Evolutionary conservation across 2,797 vertebrate genomes (phyloP).

Genomic region (Miopithecus talapoin): DNA sequence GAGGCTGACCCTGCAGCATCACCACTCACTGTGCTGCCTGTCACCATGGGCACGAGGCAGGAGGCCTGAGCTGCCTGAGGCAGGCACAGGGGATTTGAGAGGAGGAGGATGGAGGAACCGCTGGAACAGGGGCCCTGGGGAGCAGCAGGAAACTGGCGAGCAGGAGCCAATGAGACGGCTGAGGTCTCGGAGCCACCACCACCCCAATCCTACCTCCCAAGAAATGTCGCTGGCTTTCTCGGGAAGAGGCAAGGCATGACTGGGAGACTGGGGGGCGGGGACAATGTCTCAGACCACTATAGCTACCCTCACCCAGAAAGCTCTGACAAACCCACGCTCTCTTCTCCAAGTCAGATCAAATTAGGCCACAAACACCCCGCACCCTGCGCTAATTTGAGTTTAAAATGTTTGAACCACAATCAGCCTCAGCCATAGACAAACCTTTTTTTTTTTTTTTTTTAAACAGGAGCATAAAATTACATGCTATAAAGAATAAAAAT

Average conservation of each 20-base stretch:
- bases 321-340: neutral
- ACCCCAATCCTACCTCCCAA: neutral
- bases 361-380: conserved; percentile 32
- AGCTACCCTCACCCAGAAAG: neutral
- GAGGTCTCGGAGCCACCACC: neutral
- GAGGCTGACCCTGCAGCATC: neutral
- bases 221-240: neutral
- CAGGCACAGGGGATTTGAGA: neutral
- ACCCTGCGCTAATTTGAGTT: conserved; percentile 64
- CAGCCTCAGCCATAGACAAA: conserved; percentile 69
- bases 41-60: neutral
- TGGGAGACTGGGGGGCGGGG: neutral
- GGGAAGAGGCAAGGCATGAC: neutral
- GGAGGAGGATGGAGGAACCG: neutral
- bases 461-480: conserved; percentile 77
- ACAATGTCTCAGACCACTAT: neutral
- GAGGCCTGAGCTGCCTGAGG: neutral
- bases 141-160: neutral
- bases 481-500: conserved; percentile 75
- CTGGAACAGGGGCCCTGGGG: neutral
- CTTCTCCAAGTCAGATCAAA: conserved; percentile 46
- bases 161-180: neutral
- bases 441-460: conserved; percentile 56
- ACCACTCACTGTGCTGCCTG: neutral
- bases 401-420: conserved; percentile 74